These are phyloP conservation scores for Drosophila setosimentum DNA, from an alignment of 2,888 invertebrate genomes.

Conservation along the genomic window DNA sequence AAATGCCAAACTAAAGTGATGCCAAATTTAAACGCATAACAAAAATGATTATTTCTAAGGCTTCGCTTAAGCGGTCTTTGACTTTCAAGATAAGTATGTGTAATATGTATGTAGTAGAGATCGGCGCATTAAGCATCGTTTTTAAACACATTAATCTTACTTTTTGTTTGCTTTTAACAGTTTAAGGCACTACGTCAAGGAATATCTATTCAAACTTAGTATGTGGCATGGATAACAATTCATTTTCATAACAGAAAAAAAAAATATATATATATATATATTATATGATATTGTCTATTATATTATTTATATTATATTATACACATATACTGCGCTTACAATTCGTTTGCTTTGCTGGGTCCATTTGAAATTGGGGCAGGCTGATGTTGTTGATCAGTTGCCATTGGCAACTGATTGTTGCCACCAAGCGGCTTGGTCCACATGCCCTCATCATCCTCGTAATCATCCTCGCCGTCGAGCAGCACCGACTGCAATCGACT, in stretches of 20 bases:
- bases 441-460: conserved; percentile 83
- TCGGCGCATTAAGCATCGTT: conserved; percentile 1
- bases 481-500: conserved; percentile 70
- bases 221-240: no score
- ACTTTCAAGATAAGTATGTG: not conserved
- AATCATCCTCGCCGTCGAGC: conserved; percentile 76
- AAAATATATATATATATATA: not conserved
- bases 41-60: not conserved
- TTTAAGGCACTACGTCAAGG: no score
- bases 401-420: conserved; percentile 38
- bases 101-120: not conserved
- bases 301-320: not conserved
- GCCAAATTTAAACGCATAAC: not conserved
- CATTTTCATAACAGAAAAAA: no score
- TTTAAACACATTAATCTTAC: no score
- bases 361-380: conserved; percentile 65
- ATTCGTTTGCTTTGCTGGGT: conserved; percentile 69
- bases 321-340: conserved; percentile 57
- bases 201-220: no score
- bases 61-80: not conserved
- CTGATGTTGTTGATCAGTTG: conserved; percentile 39
- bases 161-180: no score
- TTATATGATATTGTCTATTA: not conserved
- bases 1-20: not conserved
- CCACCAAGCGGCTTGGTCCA: conserved; percentile 83